Base-by-base conservation (phyloP, 2,797 vertebrate species). In the Notolabrus celidotus region DNA sequence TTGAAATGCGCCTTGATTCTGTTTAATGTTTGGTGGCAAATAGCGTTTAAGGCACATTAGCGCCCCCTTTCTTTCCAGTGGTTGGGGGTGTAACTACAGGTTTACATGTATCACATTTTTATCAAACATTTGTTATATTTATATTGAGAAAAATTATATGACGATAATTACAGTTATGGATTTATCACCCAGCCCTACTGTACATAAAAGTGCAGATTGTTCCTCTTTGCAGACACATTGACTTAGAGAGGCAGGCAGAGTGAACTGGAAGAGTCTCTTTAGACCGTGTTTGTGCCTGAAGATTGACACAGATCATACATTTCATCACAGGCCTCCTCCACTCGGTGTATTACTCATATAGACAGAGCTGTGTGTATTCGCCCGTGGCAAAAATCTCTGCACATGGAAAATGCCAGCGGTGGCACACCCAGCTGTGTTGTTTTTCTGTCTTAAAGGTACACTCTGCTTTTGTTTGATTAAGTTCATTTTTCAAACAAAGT, bases 341-440 rank as follows among this genome's bases (percentile, higher is more conserved):
- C 57, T 49, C 39, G 59, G 51, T 20, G 34, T 62, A 29, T 90
- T 87, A 84, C 73, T 90, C 82, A 83, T 86, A 62, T 62, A 68
- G 70, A 58, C 65, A 71, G 36, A 75, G 53, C 12, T 11, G 65
- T 23, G 38, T 49, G 64, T 76, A 51, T 67, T 58, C 59, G 73
- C 81, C 79, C 70, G 52, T 79, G 64, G 86, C 83, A 64, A 62
- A n/a, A 53, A 67, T 54, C 57, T 52, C 49, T 39, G 25, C 53
- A 50, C 57, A 54, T 77, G 60, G 71, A 81, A 87, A 78, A 79
- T 82, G 65, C 62, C 71, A 77, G 62, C 23, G 31, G 74, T 60
- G 78, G 53, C 88, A 83, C 88, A 79, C 85, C 88, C 90, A 85
- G 64, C 74, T 70, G 58, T 67, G 74, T 67, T 67, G 68, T 76